These are phyloP conservation scores for Microctenopoma lineatum DNA, from an alignment of 2,797 vertebrate genomes.

Conservation along the genomic window DNA sequence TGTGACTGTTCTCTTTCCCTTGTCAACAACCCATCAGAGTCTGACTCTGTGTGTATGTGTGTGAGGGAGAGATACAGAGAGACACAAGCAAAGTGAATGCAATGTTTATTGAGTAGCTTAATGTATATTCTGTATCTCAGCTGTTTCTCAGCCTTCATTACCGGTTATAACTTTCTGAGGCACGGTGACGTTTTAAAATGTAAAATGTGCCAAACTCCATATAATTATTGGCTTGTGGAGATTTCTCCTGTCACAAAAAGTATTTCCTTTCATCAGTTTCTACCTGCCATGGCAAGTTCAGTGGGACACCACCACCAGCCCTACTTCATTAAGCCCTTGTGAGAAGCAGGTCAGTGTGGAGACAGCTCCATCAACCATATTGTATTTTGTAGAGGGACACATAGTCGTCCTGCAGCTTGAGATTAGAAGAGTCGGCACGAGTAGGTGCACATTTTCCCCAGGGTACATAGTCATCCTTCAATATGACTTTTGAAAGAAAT, in stretches of 20 bases:
- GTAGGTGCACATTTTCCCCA: conserved; percentile 41
- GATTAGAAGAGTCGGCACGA: conserved; percentile 31
- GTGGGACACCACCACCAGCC: conserved; percentile 66
- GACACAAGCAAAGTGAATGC: conserved; percentile 42
- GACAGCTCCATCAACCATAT: conserved; percentile 51
- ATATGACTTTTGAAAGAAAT: conserved; percentile 43
- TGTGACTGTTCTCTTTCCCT: conserved; percentile 65
- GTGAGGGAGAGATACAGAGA: conserved; percentile 8
- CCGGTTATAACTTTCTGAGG: conserved; percentile 43
- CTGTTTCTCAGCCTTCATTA: conserved; percentile 57
- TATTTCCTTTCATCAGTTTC: conserved; percentile 75
- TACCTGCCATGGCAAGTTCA: conserved; percentile 72
- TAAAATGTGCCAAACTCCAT: conserved; percentile 59
- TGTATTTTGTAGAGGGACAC: conserved; percentile 54
- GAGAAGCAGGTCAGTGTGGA: conserved; percentile 68
- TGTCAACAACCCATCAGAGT: conserved; percentile 76
- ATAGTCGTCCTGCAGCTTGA: conserved; percentile 31
- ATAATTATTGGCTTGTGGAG: conserved; percentile 74
- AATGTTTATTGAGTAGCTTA: conserved; percentile 68
- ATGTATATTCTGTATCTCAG: conserved; percentile 65
- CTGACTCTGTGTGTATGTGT: conserved; percentile 8
- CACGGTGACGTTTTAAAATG: conserved; percentile 58
- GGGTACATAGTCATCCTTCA: conserved; percentile 45
- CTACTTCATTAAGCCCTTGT: conserved; percentile 73
- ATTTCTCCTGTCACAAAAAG: conserved; percentile 68